Evolutionary conservation across 2,888 invertebrate genomes (phyloP).

Genomic region (Meganola albula): DNA sequence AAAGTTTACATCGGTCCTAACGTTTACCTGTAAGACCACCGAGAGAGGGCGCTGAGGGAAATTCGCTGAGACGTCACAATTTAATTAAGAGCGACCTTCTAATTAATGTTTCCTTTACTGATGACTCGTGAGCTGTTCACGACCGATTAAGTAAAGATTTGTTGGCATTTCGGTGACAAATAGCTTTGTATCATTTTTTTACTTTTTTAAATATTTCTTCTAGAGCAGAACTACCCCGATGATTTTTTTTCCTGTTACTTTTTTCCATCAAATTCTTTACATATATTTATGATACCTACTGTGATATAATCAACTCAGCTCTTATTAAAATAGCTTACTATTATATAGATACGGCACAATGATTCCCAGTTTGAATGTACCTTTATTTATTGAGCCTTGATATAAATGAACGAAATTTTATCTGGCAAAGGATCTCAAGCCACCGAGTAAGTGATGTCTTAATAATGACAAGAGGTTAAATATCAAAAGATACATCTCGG

Average conservation of each 20-base stretch:
- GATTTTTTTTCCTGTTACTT: too few species aligned
- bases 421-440: constrained; percentile 60
- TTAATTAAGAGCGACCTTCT: constrained; percentile 60
- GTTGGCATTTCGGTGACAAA: constrained; percentile 36
- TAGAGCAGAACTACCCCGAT: too few species aligned
- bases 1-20: constrained; percentile 40
- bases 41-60: constrained; percentile 37
- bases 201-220: too few species aligned
- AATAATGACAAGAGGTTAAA: constrained; percentile 71
- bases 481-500: constrained; percentile 68
- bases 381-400: constrained; percentile 45
- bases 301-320: too few species aligned
- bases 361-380: constrained; percentile 33
- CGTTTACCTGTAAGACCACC: constrained; percentile 56
- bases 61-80: constrained; percentile 74
- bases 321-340: constrained; percentile 31
- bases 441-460: constrained; percentile 76
- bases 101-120: constrained; percentile 51
- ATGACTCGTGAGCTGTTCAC: constrained; percentile 34
- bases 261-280: too few species aligned
- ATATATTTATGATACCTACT: too few species aligned
- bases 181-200: too few species aligned
- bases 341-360: constrained; percentile 28
- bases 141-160: constrained; percentile 44
- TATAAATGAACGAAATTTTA: constrained; percentile 64